Conservation (phyloP, 2,888 invertebrate species). For the Brenthis hecate region DNA sequence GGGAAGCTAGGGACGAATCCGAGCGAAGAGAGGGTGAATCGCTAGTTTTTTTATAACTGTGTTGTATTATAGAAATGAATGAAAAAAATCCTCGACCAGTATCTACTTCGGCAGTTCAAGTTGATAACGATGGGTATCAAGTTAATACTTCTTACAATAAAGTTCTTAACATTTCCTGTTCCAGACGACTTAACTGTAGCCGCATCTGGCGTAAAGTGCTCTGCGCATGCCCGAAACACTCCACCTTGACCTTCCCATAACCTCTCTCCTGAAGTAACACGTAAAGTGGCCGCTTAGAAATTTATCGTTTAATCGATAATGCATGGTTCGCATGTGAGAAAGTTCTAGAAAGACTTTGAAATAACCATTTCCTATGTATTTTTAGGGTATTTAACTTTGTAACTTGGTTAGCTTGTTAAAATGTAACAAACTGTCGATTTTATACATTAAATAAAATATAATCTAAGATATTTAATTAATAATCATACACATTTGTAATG, state of each 20-base stretch:
- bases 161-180: constrained; percentile 6
- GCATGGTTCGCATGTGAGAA: constrained; percentile 25
- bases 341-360: neutral
- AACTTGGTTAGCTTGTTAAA: neutral
- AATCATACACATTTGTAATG: too few relatives aligned
- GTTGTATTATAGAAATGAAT: too few relatives aligned
- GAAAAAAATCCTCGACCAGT: too few relatives aligned
- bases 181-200: constrained; percentile 15
- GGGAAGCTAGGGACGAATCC: too few relatives aligned
- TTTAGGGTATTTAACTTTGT: neutral
- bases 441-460: too few relatives aligned
- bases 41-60: too few relatives aligned
- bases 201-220: constrained; percentile 48
- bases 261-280: constrained; percentile 34
- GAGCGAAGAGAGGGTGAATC: too few relatives aligned
- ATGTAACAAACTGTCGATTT: neutral
- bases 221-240: constrained; percentile 56
- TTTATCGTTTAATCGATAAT: constrained; percentile 32
- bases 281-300: constrained; percentile 22
- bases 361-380: neutral
- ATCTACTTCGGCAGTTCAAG: too few relatives aligned
- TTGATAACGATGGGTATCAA: too few relatives aligned
- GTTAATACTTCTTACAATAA: too few relatives aligned
- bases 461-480: too few relatives aligned
- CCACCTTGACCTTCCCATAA: constrained; percentile 71